Evolutionary conservation across 2,888 invertebrate species (phyloP).

Genomic region (Melanophora roralis): DNA sequence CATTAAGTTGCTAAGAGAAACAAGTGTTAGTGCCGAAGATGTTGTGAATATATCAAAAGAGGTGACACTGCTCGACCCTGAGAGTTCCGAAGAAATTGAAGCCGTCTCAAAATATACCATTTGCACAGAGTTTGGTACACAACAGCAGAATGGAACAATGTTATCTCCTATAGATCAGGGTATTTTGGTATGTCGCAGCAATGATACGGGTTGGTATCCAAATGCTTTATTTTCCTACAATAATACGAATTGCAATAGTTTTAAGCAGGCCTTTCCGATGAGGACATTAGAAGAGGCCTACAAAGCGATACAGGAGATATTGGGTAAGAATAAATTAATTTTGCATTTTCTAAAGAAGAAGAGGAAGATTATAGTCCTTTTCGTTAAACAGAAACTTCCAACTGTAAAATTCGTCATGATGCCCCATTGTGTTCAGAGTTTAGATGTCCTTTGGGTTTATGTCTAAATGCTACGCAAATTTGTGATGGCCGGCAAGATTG

Average conservation of each 20-base stretch:
- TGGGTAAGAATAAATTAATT: conserved; percentile 68
- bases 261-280: conserved; percentile 68
- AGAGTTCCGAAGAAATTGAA: conserved; percentile 55
- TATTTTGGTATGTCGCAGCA: conserved; percentile 82
- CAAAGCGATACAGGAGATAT: conserved; percentile 68
- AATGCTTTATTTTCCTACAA: conserved; percentile 82
- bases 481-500: conserved; percentile 86
- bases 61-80: conserved; percentile 61
- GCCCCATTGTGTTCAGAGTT: conserved; percentile 78
- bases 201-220: conserved; percentile 83
- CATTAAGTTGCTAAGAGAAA: conserved; percentile 64
- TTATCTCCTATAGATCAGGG: conserved; percentile 81
- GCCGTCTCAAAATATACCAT: conserved; percentile 68
- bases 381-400: conserved; percentile 67
- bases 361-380: background rate
- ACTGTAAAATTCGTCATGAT: conserved; percentile 67
- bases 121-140: conserved; percentile 70
- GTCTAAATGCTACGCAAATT: conserved; percentile 80
- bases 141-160: conserved; percentile 48
- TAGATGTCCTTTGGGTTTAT: conserved; percentile 84
- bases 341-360: no score
- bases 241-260: conserved; percentile 77
- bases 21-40: conserved; percentile 69
- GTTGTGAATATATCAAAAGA: conserved; percentile 69
- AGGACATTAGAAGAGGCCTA: conserved; percentile 69